These are phyloP conservation scores for Drosophila sp. DNA, from an alignment of 1,140 invertebrate genomes.

Conservation along the genomic window DNA sequence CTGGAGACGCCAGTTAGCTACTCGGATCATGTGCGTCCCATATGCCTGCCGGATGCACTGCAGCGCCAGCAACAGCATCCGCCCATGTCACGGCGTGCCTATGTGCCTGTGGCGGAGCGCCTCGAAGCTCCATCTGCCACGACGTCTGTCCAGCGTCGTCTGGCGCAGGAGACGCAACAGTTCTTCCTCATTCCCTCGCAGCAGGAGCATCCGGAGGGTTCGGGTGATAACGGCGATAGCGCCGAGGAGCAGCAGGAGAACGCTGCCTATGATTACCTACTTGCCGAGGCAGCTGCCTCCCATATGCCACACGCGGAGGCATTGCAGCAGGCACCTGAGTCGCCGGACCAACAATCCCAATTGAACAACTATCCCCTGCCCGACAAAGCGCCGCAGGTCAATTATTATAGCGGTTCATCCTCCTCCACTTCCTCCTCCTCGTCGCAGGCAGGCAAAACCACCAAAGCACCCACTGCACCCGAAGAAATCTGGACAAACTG, in stretches of 20 bases:
- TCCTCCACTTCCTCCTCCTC: conserved; percentile 3
- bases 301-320: conserved; percentile 77
- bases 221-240: conserved; percentile 8
- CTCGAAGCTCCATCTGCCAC: conserved; percentile 41
- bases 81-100: conserved; percentile 63
- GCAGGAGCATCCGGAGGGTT: conserved; percentile 48
- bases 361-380: conserved; percentile 71
- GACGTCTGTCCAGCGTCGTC: conserved; percentile 24
- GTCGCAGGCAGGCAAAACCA: conserved; percentile 19
- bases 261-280: conserved; percentile 38
- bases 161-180: conserved; percentile 77
- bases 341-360: conserved; percentile 4
- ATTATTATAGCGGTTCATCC: conserved; percentile 61
- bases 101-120: conserved; percentile 74
- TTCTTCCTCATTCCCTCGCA: conserved; percentile 76
- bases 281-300: conserved; percentile 56
- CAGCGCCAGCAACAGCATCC: conserved; percentile 66
- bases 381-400: conserved; percentile 71
- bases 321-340: conserved; percentile 53
- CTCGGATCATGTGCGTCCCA: conserved; percentile 93
- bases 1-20: conserved; percentile 90
- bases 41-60: conserved; percentile 89
- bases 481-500: conserved; percentile 87
- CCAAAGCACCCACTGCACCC: conserved; percentile 27
- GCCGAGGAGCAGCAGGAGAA: conserved; percentile 19